These are phyloP conservation scores for Ophion ellenae DNA, from an alignment of 2,888 invertebrate species.

Conservation along the genomic window DNA sequence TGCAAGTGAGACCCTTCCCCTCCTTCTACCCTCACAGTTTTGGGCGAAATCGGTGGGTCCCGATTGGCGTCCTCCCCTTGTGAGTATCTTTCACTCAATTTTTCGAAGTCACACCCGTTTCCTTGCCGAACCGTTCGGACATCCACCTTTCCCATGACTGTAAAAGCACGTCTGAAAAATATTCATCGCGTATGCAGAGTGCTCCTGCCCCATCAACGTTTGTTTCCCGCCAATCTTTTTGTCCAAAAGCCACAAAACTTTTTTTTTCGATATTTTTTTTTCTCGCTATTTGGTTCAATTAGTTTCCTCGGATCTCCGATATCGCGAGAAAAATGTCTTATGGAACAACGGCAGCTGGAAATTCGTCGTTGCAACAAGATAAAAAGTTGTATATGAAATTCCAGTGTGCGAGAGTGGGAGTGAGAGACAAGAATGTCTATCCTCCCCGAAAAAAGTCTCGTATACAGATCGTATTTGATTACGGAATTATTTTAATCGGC, in stretches of 20 bases:
- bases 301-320: no score
- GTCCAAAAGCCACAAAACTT: not conserved
- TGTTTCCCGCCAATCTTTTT: not conserved
- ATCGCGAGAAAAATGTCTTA: no score
- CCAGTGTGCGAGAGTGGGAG: not conserved
- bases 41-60: no score
- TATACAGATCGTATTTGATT: not conserved
- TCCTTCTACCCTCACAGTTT: no score
- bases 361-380: not conserved
- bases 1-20: no score
- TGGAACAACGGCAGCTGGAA: no score
- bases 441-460: not conserved
- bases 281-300: no score
- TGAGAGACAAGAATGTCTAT: not conserved
- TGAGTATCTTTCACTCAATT: no score
- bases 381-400: constrained; percentile 8
- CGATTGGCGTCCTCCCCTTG: no score
- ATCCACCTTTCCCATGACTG: constrained; percentile 13
- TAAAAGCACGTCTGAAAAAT: constrained; percentile 11
- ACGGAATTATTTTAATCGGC: constrained; percentile 48
- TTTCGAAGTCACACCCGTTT: not conserved
- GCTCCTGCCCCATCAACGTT: not conserved
- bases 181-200: not conserved
- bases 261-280: not conserved
- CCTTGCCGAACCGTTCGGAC: not conserved